Percentiles rank a stretch among this genome's conserved stretches.
These are phyloP conservation scores for Ganaspis brasiliensis DNA, from an alignment of 2,888 invertebrate genomes.

Conservation along the genomic window DNA sequence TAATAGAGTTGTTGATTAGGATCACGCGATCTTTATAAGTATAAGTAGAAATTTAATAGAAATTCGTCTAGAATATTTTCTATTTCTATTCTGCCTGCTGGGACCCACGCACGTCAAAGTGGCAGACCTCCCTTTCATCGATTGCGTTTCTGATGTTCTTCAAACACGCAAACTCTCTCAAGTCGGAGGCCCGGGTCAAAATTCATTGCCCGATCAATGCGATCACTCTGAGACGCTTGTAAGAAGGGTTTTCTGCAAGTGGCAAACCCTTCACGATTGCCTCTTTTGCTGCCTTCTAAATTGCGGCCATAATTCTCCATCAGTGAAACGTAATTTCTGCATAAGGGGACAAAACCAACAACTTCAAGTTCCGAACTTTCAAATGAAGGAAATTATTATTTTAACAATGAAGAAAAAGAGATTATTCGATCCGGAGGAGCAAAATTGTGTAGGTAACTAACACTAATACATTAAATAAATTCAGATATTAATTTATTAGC, in stretches of 20 bases:
- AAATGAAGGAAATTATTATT: no score
- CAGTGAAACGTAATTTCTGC: background rate
- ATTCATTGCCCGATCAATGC: slow-evolving; percentile 36
- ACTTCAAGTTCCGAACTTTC: no score
- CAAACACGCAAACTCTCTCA: slow-evolving; percentile 63
- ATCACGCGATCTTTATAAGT: slow-evolving; percentile 74
- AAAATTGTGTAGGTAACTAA: no score
- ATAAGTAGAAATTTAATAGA: slow-evolving; percentile 74
- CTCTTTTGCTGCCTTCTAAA: slow-evolving; percentile 12
- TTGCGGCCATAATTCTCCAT: slow-evolving; percentile 10
- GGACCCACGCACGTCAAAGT: slow-evolving; percentile 51
- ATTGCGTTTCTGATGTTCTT: slow-evolving; percentile 58
- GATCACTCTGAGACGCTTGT: slow-evolving; percentile 17
- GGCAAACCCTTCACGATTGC: slow-evolving; percentile 49
- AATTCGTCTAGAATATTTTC: slow-evolving; percentile 62
- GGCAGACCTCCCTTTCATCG: slow-evolving; percentile 55
- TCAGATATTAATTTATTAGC: no score
- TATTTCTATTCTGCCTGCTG: slow-evolving; percentile 28
- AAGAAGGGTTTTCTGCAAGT: slow-evolving; percentile 24
- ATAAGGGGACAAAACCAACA: background rate
- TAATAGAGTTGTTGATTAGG: slow-evolving; percentile 45
- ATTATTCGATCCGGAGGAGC: no score
- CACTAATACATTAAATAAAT: no score
- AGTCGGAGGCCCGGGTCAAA: slow-evolving; percentile 48
- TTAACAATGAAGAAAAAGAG: no score